Evolutionary conservation across 2,797 vertebrate genomes (phyloP).

Genomic region (Sebastes iracundus): DNA sequence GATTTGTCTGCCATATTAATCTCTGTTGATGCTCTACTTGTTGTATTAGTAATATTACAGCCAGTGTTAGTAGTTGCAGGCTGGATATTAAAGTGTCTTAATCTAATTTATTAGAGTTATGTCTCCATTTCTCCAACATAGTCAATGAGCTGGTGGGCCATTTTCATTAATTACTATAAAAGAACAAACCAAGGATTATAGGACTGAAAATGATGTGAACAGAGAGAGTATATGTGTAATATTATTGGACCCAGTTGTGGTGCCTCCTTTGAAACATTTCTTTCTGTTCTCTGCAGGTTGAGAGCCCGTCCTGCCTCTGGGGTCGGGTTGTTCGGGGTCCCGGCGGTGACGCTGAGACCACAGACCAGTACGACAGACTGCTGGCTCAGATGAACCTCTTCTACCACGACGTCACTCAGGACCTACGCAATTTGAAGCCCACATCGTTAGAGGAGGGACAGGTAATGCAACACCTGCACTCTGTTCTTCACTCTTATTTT

Average conservation of each 20-base stretch:
- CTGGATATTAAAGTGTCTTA: too few species aligned
- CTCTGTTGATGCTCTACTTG: too few species aligned
- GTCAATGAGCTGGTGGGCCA: too few species aligned
- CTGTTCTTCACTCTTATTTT: too few species aligned
- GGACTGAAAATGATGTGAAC: background rate
- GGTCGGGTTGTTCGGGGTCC: slow-evolving; percentile 52
- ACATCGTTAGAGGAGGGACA: slow-evolving; percentile 63
- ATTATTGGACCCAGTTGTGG: background rate
- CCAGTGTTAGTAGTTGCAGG: too few species aligned
- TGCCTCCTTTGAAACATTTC: background rate
- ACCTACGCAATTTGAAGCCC: slow-evolving; percentile 59
- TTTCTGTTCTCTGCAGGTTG: slow-evolving; percentile 60
- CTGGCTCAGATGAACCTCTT: slow-evolving; percentile 78
- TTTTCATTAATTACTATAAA: background rate
- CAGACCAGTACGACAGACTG: slow-evolving; percentile 64
- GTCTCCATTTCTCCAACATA: too few species aligned
- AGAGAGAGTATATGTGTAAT: fast-evolving
- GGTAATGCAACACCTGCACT: slow-evolving; percentile 46
- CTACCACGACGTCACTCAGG: slow-evolving; percentile 65
- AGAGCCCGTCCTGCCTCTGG: slow-evolving; percentile 80
- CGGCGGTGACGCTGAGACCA: background rate
- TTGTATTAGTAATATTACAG: too few species aligned
- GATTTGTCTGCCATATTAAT: too few species aligned
- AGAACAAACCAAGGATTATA: background rate
- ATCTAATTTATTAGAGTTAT: too few species aligned